A percentile compares a stretch with the other conserved stretches of the same genome.
These are phyloP conservation scores for Phocides pigmalion DNA, from an alignment of 1,140 invertebrate species.

Conservation along the genomic window DNA sequence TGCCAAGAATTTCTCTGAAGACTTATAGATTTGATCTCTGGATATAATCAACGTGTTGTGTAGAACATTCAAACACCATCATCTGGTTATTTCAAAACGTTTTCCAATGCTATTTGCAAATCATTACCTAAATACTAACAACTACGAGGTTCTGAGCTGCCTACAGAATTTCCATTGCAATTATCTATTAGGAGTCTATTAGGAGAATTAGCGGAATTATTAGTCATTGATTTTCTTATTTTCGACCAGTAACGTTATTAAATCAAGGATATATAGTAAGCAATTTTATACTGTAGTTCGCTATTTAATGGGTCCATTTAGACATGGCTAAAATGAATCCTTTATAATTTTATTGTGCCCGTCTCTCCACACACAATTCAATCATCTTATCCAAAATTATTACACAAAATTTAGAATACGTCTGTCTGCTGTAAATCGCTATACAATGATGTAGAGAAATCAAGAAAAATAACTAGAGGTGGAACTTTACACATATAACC, in stretches of 20 bases:
- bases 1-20: constrained; percentile 31
- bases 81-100: background rate
- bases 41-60: constrained; percentile 5
- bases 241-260: background rate
- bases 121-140: constrained; percentile 13
- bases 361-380: too few species aligned
- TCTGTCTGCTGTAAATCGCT: too few species aligned
- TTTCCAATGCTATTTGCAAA: constrained; percentile 10
- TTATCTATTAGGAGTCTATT: background rate
- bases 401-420: too few species aligned
- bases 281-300: too few species aligned
- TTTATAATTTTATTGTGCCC: too few species aligned
- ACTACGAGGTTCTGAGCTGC: background rate
- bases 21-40: constrained; percentile 22
- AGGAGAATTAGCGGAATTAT: background rate
- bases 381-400: too few species aligned
- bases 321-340: too few species aligned
- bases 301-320: too few species aligned
- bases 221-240: background rate
- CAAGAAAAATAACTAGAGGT: too few species aligned
- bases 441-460: too few species aligned
- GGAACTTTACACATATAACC: too few species aligned
- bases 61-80: constrained; percentile 10
- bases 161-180: background rate
- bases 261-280: too few species aligned